Evolutionary conservation across 2,888 invertebrate genomes (phyloP).

Genomic region (Nephrotoma flavescens): DNA sequence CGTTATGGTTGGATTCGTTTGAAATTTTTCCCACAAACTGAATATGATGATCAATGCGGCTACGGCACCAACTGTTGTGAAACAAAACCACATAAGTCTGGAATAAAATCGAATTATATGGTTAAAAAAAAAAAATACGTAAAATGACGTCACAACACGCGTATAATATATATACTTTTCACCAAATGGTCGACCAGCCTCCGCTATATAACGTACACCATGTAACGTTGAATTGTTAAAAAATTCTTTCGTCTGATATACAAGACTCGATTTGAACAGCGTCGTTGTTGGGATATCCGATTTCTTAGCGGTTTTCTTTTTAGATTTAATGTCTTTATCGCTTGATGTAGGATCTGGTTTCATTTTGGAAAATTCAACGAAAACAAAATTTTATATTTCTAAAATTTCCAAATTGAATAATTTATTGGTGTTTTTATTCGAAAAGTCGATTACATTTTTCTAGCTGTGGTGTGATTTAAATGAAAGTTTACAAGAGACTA

Average conservation of each 20-base stretch:
- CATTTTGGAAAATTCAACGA: background rate
- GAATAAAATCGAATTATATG: background rate
- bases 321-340: background rate
- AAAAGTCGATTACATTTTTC: background rate
- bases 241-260: constrained; percentile 56
- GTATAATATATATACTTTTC: constrained; percentile 49
- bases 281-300: constrained; percentile 6
- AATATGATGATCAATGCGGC: constrained; percentile 60
- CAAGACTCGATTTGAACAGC: constrained; percentile 43
- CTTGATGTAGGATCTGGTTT: background rate
- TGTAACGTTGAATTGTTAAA: constrained; percentile 64
- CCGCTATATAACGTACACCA: constrained; percentile 65
- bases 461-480: background rate
- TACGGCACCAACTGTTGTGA: constrained; percentile 51
- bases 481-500: background rate
- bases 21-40: constrained; percentile 69
- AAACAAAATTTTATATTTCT: background rate
- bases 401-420: background rate
- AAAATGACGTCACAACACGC: background rate
- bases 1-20: constrained; percentile 70
- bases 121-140: background rate
- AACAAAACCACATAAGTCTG: constrained; percentile 69
- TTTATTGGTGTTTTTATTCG: background rate
- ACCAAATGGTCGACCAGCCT: constrained; percentile 54
- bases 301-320: background rate